These are phyloP conservation scores for Littorina saxatilis DNA, from an alignment of 1,140 invertebrate genomes.

Conservation along the genomic window DNA sequence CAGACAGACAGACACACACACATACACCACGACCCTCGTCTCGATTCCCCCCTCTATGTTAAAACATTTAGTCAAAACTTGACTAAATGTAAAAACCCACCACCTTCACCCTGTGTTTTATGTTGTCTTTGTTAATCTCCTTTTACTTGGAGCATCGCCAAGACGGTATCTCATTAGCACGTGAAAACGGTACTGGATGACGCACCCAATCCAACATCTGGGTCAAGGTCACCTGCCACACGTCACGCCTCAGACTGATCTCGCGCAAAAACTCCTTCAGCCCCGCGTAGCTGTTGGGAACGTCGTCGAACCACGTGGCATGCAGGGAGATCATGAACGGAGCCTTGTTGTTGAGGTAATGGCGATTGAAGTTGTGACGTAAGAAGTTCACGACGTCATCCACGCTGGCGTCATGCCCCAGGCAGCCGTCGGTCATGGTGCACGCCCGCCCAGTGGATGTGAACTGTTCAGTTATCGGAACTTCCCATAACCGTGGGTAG, in stretches of 20 bases:
- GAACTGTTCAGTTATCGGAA: conserved; percentile 53
- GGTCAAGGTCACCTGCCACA: conserved; percentile 34
- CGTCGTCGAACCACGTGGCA: conserved; percentile 56
- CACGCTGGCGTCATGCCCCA: conserved; percentile 30
- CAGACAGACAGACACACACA: no score
- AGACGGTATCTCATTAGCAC: neutral
- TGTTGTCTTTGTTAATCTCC: no score
- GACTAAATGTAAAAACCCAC: no score
- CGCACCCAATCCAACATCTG: conserved; percentile 38
- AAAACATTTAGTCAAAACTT: no score
- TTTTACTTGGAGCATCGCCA: conserved; percentile 50
- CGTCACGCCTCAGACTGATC: conserved; percentile 40
- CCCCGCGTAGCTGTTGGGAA: conserved; percentile 10
- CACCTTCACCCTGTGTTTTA: no score
- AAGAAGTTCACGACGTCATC: conserved; percentile 54
- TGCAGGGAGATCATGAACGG: conserved; percentile 61
- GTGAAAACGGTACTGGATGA: neutral
- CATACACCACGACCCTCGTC: no score
- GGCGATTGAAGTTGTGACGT: conserved; percentile 57
- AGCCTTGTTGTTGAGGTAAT: conserved; percentile 54
- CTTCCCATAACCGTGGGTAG: conserved; percentile 58
- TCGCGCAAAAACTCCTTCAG: conserved; percentile 26
- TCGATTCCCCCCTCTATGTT: no score
- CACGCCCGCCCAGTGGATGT: conserved; percentile 23
- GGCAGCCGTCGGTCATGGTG: conserved; percentile 53